A percentile compares a stretch with the other conserved stretches of the same genome.
Conservation (phyloP, 1,140 invertebrate genomes). For the Trachymyrmex cornetzi region DNA sequence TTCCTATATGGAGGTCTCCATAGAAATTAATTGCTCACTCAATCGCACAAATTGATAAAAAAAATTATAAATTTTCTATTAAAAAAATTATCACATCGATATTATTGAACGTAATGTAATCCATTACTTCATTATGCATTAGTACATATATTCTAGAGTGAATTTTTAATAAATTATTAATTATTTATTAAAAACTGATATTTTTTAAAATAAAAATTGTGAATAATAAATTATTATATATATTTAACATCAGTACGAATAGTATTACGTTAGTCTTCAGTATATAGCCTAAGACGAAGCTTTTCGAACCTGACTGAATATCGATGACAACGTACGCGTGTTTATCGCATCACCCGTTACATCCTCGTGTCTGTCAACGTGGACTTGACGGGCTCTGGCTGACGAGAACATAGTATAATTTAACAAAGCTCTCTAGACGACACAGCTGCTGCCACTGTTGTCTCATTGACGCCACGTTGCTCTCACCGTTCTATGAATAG, state of each 20-base stretch:
- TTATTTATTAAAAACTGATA: neutral
- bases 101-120: neutral
- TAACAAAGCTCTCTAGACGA: slow-evolving; percentile 41
- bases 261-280: neutral
- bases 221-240: neutral
- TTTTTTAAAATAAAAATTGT: neutral
- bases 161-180: slow-evolving; percentile 6
- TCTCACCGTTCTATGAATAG: slow-evolving; percentile 73
- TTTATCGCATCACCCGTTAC: slow-evolving; percentile 53
- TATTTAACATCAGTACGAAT: neutral
- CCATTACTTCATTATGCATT: neutral
- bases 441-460: slow-evolving; percentile 71
- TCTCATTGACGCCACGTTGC: slow-evolving; percentile 75
- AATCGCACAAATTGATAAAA: neutral
- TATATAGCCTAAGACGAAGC: neutral
- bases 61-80: neutral
- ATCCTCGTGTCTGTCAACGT: slow-evolving; percentile 45
- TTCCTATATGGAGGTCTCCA: slow-evolving; percentile 35
- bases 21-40: slow-evolving; percentile 64
- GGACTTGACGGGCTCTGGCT: slow-evolving; percentile 47
- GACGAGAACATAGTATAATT: slow-evolving; percentile 30
- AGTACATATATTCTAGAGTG: neutral
- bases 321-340: slow-evolving; percentile 24
- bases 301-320: slow-evolving; percentile 19
- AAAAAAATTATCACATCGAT: neutral